Percentiles rank a stretch among this genome's conserved stretches.
Conservation (phyloP, 2,797 vertebrate species). For the Paguma larvata region DNA sequence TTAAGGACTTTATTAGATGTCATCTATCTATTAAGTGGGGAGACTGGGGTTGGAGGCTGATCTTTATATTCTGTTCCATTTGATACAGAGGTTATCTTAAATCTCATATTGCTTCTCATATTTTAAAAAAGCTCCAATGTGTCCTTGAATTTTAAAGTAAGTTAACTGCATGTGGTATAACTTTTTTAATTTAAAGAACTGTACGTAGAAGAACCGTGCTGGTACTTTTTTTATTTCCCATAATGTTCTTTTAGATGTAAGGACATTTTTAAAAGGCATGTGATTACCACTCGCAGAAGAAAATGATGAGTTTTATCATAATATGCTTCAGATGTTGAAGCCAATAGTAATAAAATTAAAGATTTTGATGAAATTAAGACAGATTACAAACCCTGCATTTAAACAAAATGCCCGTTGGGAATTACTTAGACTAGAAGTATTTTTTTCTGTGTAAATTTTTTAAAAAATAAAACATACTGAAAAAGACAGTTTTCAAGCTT, state of each 20-base stretch:
- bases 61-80: neutral
- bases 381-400: neutral
- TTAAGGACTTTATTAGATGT: rapidly evolving
- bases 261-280: neutral
- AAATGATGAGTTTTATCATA: neutral
- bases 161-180: neutral
- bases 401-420: neutral
- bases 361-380: conserved; percentile 40
- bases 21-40: rapidly evolving
- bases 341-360: neutral
- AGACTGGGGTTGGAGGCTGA: neutral
- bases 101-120: neutral
- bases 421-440: neutral
- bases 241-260: neutral
- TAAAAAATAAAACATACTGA: neutral
- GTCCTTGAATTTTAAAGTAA: neutral
- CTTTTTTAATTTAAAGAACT: neutral
- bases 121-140: neutral
- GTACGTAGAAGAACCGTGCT: neutral
- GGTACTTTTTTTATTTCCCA: neutral
- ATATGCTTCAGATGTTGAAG: conserved; percentile 39
- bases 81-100: neutral
- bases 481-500: neutral
- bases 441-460: neutral
- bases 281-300: neutral